These are phyloP conservation scores for Urocolius indicus DNA, from an alignment of 2,113 vertebrate genomes.

Conservation along the genomic window DNA sequence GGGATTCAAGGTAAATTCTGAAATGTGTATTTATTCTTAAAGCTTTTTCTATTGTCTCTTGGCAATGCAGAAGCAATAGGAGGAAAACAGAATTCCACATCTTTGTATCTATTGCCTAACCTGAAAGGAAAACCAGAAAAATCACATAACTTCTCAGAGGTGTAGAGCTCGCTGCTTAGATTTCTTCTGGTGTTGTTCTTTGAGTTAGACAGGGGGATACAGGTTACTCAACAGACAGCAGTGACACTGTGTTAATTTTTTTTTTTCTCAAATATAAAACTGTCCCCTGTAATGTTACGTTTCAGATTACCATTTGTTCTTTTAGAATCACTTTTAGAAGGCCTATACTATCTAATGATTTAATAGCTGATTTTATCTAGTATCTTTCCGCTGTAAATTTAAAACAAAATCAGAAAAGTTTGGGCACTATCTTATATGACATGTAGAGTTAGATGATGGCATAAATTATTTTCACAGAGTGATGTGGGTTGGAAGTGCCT, in stretches of 20 bases:
- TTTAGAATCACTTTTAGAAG: not conserved
- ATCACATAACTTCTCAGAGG: not conserved
- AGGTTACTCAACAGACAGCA: not conserved
- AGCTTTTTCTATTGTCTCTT: not conserved
- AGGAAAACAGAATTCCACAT: not conserved
- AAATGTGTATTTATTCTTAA: not conserved
- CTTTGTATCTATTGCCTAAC: not conserved
- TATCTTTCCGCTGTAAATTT: not conserved
- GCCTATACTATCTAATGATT: not conserved
- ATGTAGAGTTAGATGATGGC: not conserved
- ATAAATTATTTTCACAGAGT: not conserved
- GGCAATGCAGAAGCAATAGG: not conserved
- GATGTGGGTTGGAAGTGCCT: too few species aligned
- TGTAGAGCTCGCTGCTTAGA: not conserved
- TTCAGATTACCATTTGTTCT: not conserved
- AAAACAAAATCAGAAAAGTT: not conserved
- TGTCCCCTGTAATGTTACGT: not conserved
- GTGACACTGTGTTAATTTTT: not conserved
- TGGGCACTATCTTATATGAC: not conserved
- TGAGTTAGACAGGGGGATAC: not conserved
- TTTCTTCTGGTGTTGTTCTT: not conserved
- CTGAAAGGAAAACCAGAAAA: constrained; percentile 1
- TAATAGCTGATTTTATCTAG: not conserved
- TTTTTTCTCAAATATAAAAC: not conserved
- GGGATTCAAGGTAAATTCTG: constrained; percentile 32